Percentiles rank a stretch among this genome's conserved stretches.
phyloP scores from a whole-genome alignment of 2,888 invertebrate genomes.

The Polydrusus cervinus region DNA sequence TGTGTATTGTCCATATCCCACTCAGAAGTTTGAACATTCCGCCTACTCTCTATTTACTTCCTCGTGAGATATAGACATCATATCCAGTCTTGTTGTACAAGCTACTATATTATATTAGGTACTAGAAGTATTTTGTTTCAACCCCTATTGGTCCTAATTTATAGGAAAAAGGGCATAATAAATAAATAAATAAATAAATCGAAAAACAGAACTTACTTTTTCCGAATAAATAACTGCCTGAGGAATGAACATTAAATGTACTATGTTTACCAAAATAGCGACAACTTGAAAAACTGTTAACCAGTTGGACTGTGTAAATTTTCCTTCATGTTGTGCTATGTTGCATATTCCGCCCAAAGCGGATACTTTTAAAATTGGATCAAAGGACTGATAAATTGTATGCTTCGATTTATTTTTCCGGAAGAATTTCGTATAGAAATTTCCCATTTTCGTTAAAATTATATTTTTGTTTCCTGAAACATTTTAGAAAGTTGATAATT shows the following conservation, averaged over 20 bases:
- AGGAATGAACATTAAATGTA: slow-evolving; percentile 16
- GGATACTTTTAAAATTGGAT: slow-evolving; percentile 30
- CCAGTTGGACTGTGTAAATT: background rate
- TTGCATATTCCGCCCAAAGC: slow-evolving; percentile 24
- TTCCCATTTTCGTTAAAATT: background rate
- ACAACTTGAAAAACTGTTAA: slow-evolving; percentile 24
- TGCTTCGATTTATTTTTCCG: background rate
- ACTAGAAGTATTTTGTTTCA: too few relatives aligned
- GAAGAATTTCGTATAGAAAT: background rate
- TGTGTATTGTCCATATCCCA: too few relatives aligned
- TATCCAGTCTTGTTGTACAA: too few relatives aligned
- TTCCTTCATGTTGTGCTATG: slow-evolving; percentile 2
- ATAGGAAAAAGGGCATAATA: too few relatives aligned
- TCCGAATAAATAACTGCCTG: slow-evolving; percentile 19
- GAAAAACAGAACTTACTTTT: slow-evolving; percentile 29
- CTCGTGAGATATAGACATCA: too few relatives aligned
- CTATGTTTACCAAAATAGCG: slow-evolving; percentile 3
- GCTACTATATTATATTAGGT: too few relatives aligned
- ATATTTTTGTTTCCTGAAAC: background rate
- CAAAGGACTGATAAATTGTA: slow-evolving; percentile 19
- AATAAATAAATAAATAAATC: too few relatives aligned
- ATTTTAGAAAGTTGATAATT: background rate
- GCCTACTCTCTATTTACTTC: too few relatives aligned
- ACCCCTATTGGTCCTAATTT: too few relatives aligned
- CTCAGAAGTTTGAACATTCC: too few relatives aligned